Conservation (phyloP, 2,888 invertebrate genomes). For the Chirona hameri region DNA sequence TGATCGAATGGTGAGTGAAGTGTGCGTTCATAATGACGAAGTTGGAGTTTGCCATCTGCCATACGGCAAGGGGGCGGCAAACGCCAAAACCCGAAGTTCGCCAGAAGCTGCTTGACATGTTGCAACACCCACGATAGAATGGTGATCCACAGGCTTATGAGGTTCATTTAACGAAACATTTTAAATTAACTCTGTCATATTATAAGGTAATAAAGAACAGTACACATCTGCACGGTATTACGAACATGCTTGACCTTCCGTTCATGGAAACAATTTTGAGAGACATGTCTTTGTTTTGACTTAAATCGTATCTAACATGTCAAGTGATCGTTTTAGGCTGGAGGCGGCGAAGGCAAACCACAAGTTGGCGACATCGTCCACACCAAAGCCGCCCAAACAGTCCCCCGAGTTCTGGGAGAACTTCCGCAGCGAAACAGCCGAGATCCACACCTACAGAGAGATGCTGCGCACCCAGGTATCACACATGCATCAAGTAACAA, state of each 20-base stretch:
- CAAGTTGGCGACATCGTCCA: not conserved
- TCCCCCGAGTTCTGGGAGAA: not conserved
- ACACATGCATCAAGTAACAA: not conserved
- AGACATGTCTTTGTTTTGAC: not conserved
- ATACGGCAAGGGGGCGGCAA: too few species aligned
- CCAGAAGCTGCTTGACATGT: not conserved
- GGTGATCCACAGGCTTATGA: not conserved
- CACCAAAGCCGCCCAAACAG: not conserved
- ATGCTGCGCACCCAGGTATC: not conserved
- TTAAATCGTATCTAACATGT: not conserved
- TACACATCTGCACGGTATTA: too few species aligned
- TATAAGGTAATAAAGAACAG: too few species aligned
- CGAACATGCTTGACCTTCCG: too few species aligned
- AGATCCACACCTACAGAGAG: not conserved
- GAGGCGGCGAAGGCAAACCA: not conserved
- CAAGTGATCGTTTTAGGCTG: not conserved
- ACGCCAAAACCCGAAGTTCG: not conserved
- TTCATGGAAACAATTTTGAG: not conserved
- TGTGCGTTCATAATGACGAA: too few species aligned
- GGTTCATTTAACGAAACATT: not conserved
- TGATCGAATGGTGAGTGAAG: not conserved
- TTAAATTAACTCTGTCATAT: not conserved
- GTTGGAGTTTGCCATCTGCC: too few species aligned
- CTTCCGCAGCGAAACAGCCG: not conserved
- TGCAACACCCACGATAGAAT: not conserved